A percentile compares a stretch with the other conserved stretches of the same genome.
Conservation (phyloP, 2,797 vertebrate species). For the Sebastes itinus region DNA sequence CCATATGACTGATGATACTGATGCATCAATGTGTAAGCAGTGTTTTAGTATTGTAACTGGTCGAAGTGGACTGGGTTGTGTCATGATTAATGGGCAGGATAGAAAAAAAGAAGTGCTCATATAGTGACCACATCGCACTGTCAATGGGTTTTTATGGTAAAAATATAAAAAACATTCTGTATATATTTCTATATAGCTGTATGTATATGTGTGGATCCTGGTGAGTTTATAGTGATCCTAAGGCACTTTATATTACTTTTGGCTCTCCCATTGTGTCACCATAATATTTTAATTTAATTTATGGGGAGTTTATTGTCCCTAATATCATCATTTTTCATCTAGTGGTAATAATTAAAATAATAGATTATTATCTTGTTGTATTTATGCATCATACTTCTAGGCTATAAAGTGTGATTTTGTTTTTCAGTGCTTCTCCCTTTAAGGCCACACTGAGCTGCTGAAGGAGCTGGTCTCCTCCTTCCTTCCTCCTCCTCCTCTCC, state of each 20-base stretch:
- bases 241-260: background rate
- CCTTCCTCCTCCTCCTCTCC: constrained; percentile 23
- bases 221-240: background rate
- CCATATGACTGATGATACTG: background rate
- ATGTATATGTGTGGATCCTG: background rate
- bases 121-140: background rate
- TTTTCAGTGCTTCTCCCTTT: constrained; percentile 55
- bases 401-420: background rate
- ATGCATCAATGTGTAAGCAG: background rate
- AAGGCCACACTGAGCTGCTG: constrained; percentile 58
- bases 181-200: background rate
- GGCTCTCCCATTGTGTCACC: background rate
- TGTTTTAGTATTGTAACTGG: background rate
- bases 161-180: background rate
- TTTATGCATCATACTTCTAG: background rate
- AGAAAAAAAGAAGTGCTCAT: background rate
- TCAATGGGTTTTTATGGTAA: background rate
- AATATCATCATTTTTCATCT: background rate
- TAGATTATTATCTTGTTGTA: background rate
- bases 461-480: constrained; percentile 54
- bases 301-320: background rate
- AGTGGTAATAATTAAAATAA: background rate
- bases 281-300: background rate
- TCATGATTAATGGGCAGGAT: background rate
- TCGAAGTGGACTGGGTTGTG: background rate